Base-by-base conservation (phyloP, 2,113 vertebrate species). In the Percopsis transmontana region DNA sequence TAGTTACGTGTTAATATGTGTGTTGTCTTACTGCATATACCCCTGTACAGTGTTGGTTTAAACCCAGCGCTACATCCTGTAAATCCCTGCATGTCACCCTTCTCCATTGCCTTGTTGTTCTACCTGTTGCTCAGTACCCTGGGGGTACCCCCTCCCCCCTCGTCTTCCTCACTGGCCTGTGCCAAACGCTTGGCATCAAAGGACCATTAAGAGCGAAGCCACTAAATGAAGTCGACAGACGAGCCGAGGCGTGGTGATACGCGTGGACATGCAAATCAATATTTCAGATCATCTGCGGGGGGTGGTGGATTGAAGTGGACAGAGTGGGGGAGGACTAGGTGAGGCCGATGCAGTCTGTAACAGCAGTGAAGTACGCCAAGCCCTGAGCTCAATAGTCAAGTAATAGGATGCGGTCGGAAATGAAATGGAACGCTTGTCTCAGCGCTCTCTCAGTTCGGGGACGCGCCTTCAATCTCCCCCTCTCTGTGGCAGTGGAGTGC, bases 191-290 rank as follows among this genome's bases (percentile, higher is more conserved):
- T 79, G 81, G 84, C 79, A 80, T 87, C 79, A 77, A 84, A 83
- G 67, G 65, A 63, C 78, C 69, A 79, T 85, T 79, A 82, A 89
- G 58, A 63, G 65, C 58, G 68, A 67, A 66, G 82, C 63, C 58
- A 80, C 74, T 90, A 90, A 92, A 92, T 84, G 74, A 87, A 86
- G 76, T 67, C 86, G 89, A 90, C 90, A 92, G 87, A 68, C 41
- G 79, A 84, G 85, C 77, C 81, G 66, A 77, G 82, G 85, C 79
- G 63, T 77, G 79, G 82, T 88, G 82, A 91, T 87, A 76, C 66
- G 82, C 83, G 73, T 81, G 83, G 89, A 92, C 87, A 87, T 83
- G 80, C 82, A 87, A 91, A 92, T 92, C 91, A 90, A 92, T 91
- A 91, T 91, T 90, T 91, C 79, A 90, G 85, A 86, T 89, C 85